Percentiles rank a stretch among this genome's conserved stretches.
phyloP scores from a whole-genome alignment of 2,113 vertebrate genomes.

The Campylomormyrus tamandua region DNA sequence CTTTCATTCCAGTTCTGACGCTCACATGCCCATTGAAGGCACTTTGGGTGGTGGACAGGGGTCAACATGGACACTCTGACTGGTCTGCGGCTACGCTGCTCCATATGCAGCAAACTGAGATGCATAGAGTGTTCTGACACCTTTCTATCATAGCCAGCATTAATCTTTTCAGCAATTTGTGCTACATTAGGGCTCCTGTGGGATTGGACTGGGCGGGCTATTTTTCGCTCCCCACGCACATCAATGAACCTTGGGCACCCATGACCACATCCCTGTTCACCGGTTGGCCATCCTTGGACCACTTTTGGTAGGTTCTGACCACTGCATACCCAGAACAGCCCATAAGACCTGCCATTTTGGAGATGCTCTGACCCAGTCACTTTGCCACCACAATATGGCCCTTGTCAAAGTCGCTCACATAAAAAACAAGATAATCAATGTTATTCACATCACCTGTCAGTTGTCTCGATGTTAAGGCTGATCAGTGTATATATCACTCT shows the following conservation, averaged over 20 bases:
- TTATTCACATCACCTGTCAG: background rate
- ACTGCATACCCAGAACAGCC: background rate
- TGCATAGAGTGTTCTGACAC: background rate
- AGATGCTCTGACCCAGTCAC: background rate
- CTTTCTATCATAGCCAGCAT: background rate
- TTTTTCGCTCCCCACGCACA: background rate
- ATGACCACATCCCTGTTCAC: background rate
- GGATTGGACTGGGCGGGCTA: background rate
- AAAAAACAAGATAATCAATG: background rate
- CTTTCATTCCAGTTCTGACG: background rate
- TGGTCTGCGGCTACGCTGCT: background rate
- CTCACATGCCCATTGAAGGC: background rate
- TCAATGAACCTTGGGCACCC: background rate
- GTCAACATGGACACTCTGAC: background rate
- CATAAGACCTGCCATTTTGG: background rate
- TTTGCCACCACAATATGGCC: background rate
- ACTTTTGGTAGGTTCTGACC: background rate
- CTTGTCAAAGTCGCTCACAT: background rate
- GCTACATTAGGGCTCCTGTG: background rate
- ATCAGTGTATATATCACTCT: background rate
- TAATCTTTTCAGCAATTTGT: background rate
- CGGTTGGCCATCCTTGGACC: background rate
- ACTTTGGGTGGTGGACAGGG: background rate
- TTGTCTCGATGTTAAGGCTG: background rate
- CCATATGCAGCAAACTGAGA: background rate